Base-by-base conservation (phyloP, 2,797 vertebrate genomes). In the Eptatretus atami region DNA sequence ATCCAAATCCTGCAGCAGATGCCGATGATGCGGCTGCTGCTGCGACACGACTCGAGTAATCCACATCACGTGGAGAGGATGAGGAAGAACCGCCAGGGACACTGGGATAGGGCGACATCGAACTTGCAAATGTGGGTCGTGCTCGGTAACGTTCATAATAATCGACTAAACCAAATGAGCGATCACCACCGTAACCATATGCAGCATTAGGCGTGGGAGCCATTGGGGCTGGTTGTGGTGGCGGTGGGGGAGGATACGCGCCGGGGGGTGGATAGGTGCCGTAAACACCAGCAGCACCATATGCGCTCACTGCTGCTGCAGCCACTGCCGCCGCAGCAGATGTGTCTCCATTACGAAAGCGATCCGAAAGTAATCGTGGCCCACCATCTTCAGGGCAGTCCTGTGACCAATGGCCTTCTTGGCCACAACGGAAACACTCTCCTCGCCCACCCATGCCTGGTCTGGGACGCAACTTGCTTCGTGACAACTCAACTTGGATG, bases 361-460 rank as follows among this genome's bases (percentile, higher is more conserved):
- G 55, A 24, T 60, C 55, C 6, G 15, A 24, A 15, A n/a, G 55
- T 15, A n/a, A n/a, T 15, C 55, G 55, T 44, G 55, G 24, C 10
- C 24, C 55, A 24, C 80, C 83, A 77, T 88, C 86, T 75, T 87
- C 76, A 63, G 86, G 86, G 73, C 88, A 95, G 74, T 90, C 83
- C 81, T 90, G 90, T 77, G 88, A 93, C 87, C 86, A 95, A 82
- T 96, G 88, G 74, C 88, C 88, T 75, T 93, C 86, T 75, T 92
- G 84, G 77, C 88, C 87, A 76, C 88, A 96, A 77, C 86, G 86
- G 81, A 90, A 95, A 82, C 87, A 96, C 80, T 83, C 83, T 73
- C 78, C 77, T 66, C 80, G 80, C 24, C 79, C 78, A 70, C 80
- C 79, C 70, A 80, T 81, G 70, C 77, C 79, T 67, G 79, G 79